Evolutionary conservation across 1,140 invertebrate species (phyloP).

Genomic region (Arion vulgaris): DNA sequence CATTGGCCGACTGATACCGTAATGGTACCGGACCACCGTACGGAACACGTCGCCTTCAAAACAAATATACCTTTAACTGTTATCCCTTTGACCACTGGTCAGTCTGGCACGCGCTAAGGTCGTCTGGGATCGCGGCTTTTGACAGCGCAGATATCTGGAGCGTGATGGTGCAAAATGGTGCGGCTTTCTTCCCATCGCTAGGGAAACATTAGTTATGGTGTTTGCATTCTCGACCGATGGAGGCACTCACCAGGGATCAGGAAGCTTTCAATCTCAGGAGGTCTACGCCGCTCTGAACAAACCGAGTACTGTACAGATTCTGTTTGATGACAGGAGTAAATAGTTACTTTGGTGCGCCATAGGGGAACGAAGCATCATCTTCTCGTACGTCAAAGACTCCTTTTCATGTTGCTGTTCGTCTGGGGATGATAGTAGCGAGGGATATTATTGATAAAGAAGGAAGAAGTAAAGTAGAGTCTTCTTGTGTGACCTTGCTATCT

Average conservation of each 20-base stretch:
- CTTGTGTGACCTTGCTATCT: too few species aligned
- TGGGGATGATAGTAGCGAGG: not conserved
- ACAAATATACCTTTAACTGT: not conserved
- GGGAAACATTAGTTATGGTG: not conserved
- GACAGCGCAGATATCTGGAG: not conserved
- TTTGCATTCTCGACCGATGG: not conserved
- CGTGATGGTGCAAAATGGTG: not conserved
- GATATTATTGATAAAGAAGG: not conserved
- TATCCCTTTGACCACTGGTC: not conserved
- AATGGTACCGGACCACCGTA: not conserved
- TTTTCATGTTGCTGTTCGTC: not conserved
- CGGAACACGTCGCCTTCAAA: not conserved
- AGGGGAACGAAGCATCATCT: not conserved
- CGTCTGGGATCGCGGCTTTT: not conserved
- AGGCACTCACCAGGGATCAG: not conserved
- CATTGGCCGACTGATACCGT: not conserved
- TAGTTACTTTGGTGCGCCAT: slow-evolving; percentile 11
- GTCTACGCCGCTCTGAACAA: not conserved
- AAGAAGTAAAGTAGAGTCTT: not conserved
- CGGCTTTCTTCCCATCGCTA: not conserved
- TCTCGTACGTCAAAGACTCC: not conserved
- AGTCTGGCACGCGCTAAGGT: not conserved
- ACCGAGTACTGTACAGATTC: slow-evolving; percentile 35
- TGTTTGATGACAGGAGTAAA: not conserved
- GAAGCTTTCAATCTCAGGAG: not conserved